Conservation (phyloP, 2,113 vertebrate species). For the Origma solitaria region DNA sequence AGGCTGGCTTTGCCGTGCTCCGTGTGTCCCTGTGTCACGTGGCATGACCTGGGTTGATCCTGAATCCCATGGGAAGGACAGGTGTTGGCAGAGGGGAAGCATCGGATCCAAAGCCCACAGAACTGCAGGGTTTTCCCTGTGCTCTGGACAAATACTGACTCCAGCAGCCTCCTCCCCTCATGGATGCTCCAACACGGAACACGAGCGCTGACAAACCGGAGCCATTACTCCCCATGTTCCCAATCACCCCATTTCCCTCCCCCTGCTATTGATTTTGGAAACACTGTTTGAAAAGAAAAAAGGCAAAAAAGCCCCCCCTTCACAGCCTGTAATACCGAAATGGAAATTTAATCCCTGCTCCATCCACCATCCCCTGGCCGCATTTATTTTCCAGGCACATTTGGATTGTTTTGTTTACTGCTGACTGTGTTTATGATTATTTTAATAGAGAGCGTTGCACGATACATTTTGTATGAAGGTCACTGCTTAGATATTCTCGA, state of each 20-base stretch:
- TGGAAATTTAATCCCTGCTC: slow-evolving; percentile 56
- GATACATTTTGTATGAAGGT: slow-evolving; percentile 68
- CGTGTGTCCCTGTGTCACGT: accelerated
- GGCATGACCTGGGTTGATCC: not conserved
- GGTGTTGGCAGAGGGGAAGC: not conserved
- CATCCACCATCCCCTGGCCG: not conserved
- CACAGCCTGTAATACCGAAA: slow-evolving; percentile 21
- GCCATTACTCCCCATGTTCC: slow-evolving; percentile 29
- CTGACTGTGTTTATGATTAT: slow-evolving; percentile 69
- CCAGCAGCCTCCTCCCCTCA: not conserved
- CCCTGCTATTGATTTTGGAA: slow-evolving; percentile 37
- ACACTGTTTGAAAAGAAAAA: not conserved
- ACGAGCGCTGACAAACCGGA: not conserved
- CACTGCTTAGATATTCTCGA: slow-evolving; percentile 50
- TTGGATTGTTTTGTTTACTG: slow-evolving; percentile 70
- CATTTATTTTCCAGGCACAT: slow-evolving; percentile 56
- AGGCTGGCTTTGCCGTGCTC: not conserved
- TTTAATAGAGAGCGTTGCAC: slow-evolving; percentile 37
- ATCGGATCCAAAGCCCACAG: not conserved
- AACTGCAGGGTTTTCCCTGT: not conserved
- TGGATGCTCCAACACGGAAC: not conserved
- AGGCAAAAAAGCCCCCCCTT: not conserved
- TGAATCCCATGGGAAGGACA: not conserved
- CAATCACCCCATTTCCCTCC: slow-evolving; percentile 24
- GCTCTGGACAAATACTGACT: not conserved